Evolutionary conservation across 2,113 vertebrate species (phyloP), one percentile per base, ranked within the genome.

Genomic region (Amphiprion percula): DNA sequence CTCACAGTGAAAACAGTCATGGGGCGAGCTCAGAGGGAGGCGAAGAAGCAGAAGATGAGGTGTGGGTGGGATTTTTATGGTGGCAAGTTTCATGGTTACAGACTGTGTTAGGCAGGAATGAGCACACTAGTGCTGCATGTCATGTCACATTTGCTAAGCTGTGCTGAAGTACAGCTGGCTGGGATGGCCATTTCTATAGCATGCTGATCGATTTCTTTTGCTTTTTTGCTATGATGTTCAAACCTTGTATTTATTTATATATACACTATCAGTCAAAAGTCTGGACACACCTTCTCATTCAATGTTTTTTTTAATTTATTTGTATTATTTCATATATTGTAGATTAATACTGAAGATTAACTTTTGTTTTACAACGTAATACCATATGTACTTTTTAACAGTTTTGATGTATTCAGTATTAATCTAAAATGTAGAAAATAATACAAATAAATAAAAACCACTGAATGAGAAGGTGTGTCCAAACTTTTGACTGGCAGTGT

Each of bases 141-240:
- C 76, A 82, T 68, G 41, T 77, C 61, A 53, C 64, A 87, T 90
- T 90, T 84, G 44, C 44, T 89, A 69, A 87, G 69, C 66, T 83
- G 63, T 58, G 7, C 19, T 82, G 68, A 69, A 2, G 47, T 63
- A 68, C 15, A 73, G 46, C 63, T 54, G 41, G 50, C 62, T 5
- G 28, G 41, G 8, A 37, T 23, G 63, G 62, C 47, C 2, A 15
- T n/a, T 59, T 67, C 50, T 67, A 12, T 71, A 49, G 52, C 24
- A 12, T n/a, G 56, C 26, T 70, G 44, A 49, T 5, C 4, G 37
- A 66, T 21, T 10, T 8, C 33, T 37, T 37, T 37, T 33, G 30
- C 7, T 6, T 33, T 7, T 53, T 11, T 3, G n/a, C 41, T 3
- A 10, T n/a, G n/a, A 4, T 23, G 1, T 41, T 30, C 5, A 50